These are phyloP conservation scores for Schizothorax lantsangensis DNA, from an alignment of 2,797 vertebrate genomes.

Conservation along the genomic window DNA sequence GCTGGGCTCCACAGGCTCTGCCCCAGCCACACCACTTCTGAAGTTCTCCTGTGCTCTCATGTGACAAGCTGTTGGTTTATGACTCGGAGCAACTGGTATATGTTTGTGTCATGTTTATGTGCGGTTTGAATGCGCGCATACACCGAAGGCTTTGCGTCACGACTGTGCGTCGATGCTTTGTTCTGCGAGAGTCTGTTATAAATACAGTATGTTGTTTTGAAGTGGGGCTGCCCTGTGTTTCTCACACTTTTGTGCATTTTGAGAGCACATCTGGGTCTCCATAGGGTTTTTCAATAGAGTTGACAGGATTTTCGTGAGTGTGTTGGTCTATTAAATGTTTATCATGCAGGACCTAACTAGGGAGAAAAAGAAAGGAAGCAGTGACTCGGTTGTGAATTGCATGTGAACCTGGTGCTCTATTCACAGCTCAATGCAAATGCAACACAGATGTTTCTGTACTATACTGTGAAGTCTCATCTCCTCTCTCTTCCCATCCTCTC, in stretches of 20 bases:
- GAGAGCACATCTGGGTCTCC: background rate
- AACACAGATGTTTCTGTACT: slow-evolving; percentile 67
- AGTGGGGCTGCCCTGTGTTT: background rate
- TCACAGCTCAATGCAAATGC: slow-evolving; percentile 64
- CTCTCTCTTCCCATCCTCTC: background rate
- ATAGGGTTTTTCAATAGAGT: background rate
- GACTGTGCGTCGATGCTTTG: background rate
- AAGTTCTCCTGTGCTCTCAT: slow-evolving; percentile 18
- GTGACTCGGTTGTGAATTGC: background rate
- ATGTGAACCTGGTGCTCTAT: slow-evolving; percentile 53
- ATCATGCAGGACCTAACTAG: background rate
- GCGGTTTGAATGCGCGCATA: slow-evolving; percentile 5
- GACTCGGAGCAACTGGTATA: slow-evolving; percentile 29
- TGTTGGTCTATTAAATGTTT: background rate
- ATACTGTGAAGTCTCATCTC: slow-evolving; percentile 44
- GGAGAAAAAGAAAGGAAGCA: background rate
- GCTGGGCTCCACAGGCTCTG: slow-evolving; percentile 29
- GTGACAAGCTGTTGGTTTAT: slow-evolving; percentile 37
- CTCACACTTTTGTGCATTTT: background rate
- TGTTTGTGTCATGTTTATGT: slow-evolving; percentile 41
- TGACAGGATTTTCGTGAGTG: background rate
- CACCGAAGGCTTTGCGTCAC: background rate
- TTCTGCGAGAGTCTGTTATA: background rate
- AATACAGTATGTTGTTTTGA: slow-evolving; percentile 12
- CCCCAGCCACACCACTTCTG: slow-evolving; percentile 43